A percentile compares a stretch with the other conserved stretches of the same genome.
phyloP scores from a whole-genome alignment of 2,113 vertebrate species.

The Psophia crepitans region DNA sequence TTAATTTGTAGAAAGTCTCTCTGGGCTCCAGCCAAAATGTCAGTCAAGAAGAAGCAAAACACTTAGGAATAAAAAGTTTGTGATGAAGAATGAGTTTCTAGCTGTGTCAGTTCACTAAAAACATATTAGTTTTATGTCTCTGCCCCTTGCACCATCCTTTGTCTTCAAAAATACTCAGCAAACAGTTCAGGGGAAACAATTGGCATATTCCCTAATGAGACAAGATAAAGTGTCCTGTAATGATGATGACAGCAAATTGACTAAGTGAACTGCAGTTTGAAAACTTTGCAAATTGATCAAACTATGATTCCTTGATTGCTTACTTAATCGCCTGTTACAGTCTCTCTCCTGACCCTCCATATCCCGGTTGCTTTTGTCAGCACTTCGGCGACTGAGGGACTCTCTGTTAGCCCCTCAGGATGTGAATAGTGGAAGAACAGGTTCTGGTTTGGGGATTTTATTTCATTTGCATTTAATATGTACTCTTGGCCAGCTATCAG shows the following conservation, averaged over 20 bases:
- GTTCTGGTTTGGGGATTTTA: slow-evolving; percentile 14
- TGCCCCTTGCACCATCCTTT: neutral
- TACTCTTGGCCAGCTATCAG: neutral
- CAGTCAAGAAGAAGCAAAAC: neutral
- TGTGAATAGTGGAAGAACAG: neutral
- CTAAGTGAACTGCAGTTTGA: slow-evolving; percentile 25
- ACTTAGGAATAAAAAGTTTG: neutral
- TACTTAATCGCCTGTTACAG: slow-evolving; percentile 42
- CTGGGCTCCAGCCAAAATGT: neutral
- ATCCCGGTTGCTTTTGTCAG: slow-evolving; percentile 33
- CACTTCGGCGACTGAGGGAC: neutral
- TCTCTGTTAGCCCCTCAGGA: neutral
- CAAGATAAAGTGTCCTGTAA: slow-evolving; percentile 26
- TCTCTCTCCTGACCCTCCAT: neutral
- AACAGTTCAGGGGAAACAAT: neutral
- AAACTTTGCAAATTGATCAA: slow-evolving; percentile 54
- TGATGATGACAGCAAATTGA: slow-evolving; percentile 50
- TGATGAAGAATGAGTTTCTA: neutral
- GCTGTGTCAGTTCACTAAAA: neutral
- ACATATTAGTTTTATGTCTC: neutral
- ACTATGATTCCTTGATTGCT: slow-evolving; percentile 31
- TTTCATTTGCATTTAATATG: neutral
- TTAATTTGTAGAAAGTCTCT: neutral
- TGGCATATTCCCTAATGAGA: slow-evolving; percentile 36
- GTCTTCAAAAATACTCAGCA: slow-evolving; percentile 19